Conservation (phyloP, 2,113 vertebrate genomes). For the Rhodinocichla rosea region DNA sequence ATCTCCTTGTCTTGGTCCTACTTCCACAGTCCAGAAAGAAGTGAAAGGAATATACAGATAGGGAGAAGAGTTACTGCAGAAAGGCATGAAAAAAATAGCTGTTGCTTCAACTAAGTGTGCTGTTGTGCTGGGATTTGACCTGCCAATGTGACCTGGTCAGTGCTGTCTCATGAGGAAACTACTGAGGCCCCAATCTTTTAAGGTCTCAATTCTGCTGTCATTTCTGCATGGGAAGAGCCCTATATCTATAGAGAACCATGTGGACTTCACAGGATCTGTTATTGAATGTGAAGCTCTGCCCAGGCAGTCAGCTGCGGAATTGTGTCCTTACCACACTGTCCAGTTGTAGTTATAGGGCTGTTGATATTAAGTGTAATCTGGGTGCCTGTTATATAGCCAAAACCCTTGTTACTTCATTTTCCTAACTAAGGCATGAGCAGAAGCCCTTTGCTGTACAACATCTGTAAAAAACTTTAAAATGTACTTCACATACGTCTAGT, state of each 20-base stretch:
- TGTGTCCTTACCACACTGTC: background rate
- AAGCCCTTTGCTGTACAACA: constrained; percentile 53
- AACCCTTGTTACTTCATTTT: constrained; percentile 38
- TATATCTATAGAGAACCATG: background rate
- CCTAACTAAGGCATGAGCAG: constrained; percentile 56
- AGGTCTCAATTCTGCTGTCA: constrained; percentile 20
- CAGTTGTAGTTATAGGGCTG: constrained; percentile 1
- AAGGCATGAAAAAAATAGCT: background rate
- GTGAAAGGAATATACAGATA: background rate
- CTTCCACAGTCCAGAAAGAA: background rate
- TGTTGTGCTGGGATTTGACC: background rate
- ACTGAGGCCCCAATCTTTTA: background rate
- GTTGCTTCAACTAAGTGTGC: background rate
- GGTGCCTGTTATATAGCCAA: constrained; percentile 55
- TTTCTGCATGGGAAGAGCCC: background rate
- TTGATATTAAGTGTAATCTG: constrained; percentile 18
- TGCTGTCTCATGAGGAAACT: background rate
- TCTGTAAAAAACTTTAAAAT: background rate
- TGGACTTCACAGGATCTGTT: background rate
- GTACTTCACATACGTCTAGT: constrained; percentile 15
- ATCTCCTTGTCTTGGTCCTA: background rate
- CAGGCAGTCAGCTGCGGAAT: constrained; percentile 26
- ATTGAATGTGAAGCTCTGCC: constrained; percentile 10
- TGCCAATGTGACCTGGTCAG: background rate
- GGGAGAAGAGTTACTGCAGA: background rate